These are phyloP conservation scores for Holothuria glaberrima DNA, from an alignment of 35 echinoderm and acorn worm genomes.

Conservation along the genomic window DNA sequence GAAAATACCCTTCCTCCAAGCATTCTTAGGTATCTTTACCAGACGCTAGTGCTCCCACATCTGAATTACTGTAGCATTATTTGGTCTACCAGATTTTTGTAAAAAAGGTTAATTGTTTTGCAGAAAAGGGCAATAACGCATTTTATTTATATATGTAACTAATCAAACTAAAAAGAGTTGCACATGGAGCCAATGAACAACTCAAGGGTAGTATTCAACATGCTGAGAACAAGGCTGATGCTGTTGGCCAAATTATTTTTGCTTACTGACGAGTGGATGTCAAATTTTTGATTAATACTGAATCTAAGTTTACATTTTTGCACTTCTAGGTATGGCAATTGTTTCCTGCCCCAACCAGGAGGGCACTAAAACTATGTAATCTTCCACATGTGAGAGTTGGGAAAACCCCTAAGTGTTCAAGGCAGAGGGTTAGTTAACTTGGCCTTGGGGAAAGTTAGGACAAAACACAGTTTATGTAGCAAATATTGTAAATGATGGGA, in stretches of 20 bases:
- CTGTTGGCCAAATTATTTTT: neutral
- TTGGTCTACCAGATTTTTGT: too few relatives aligned
- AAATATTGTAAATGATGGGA: neutral
- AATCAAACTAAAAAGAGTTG: too few relatives aligned
- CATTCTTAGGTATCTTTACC: too few relatives aligned
- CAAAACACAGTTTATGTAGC: neutral
- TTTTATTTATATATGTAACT: too few relatives aligned
- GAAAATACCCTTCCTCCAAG: too few relatives aligned
- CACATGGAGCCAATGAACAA: neutral
- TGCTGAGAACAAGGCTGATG: neutral
- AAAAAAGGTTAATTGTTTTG: too few relatives aligned
- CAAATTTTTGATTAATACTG: constrained; percentile 13
- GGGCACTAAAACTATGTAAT: neutral
- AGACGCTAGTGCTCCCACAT: too few relatives aligned
- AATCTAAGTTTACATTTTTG: constrained; percentile 27
- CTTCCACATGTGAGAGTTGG: neutral
- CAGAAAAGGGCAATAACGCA: too few relatives aligned
- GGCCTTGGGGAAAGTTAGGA: neutral
- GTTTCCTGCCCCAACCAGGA: neutral
- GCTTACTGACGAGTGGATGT: constrained; percentile 7
- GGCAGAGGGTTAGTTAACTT: constrained; percentile 17
- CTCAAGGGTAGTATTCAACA: neutral
- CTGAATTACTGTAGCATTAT: too few relatives aligned
- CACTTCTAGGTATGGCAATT: constrained; percentile 3
- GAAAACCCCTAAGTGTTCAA: neutral